Evolutionary conservation across 1,140 invertebrate species (phyloP).

Genomic region (Acromyrmex echinatior): DNA sequence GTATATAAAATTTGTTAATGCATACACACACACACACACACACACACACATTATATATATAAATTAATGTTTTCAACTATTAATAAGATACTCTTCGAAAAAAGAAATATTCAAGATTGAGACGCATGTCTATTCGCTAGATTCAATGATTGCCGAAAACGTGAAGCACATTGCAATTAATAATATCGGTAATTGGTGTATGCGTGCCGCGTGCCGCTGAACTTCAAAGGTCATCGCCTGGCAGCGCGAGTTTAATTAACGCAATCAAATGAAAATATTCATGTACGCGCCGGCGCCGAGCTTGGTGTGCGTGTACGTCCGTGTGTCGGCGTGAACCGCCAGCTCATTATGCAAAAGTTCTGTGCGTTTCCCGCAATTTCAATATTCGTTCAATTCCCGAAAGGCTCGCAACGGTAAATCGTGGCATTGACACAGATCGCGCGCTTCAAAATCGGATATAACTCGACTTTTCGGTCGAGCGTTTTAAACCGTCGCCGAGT

Average conservation of each 20-base stretch:
- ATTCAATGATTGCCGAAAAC: constrained; percentile 61
- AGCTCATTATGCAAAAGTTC: constrained; percentile 84
- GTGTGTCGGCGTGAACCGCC: constrained; percentile 55
- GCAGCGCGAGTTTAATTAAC: constrained; percentile 81
- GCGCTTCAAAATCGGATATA: constrained; percentile 63
- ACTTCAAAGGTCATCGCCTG: constrained; percentile 82
- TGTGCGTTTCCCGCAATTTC: constrained; percentile 77
- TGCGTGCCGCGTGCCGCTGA: constrained; percentile 76
- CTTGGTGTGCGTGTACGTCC: constrained; percentile 54
- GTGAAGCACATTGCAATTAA: constrained; percentile 76
- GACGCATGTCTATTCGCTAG: not conserved
- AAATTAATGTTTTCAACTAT: not conserved
- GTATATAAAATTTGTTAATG: too few species aligned
- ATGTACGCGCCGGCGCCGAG: constrained; percentile 55
- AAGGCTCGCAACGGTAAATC: constrained; percentile 72
- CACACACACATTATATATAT: not conserved
- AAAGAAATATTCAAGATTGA: not conserved
- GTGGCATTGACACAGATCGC: constrained; percentile 78
- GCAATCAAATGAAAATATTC: constrained; percentile 85
- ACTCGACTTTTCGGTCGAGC: constrained; percentile 49
- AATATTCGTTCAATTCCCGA: constrained; percentile 77
- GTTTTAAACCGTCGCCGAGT: constrained; percentile 44
- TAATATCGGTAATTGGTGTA: constrained; percentile 78
- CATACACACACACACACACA: too few species aligned
- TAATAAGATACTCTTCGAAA: not conserved